Base-by-base conservation (phyloP, 2,113 vertebrate species). In the Oplegnathus fasciatus region DNA sequence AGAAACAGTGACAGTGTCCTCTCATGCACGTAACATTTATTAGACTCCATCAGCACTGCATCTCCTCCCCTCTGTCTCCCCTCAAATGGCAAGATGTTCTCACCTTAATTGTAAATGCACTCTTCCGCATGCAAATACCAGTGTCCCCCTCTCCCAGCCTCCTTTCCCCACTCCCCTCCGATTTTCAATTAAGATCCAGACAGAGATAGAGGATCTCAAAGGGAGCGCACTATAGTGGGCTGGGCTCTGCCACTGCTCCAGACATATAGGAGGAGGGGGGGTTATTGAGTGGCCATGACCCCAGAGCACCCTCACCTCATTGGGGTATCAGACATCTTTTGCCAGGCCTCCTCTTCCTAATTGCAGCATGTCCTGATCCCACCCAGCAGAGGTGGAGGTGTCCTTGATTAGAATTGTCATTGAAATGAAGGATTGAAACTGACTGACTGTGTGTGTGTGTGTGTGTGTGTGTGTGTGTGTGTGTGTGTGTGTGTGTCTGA, bases 171-270 rank as follows among this genome's bases (percentile, higher is more conserved):
- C 73, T 82, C 78, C 84, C 82, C 50, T 81, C 71, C n/a, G 30
- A 78, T 94, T 95, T 95, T 92, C 91, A 94, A 95, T 95, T 94
- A 95, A 94, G 93, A 95, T 95, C 93, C 90, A 94, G 94, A 92
- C 92, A 92, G 74, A 84, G 94, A 94, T 95, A 89, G 79, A 86
- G 73, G 58, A 78, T 75, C 81, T 91, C 79, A 87, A 92, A 93
- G 78, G 69, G 80, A 81, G 78, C 42, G 32, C 30, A 48, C 78
- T 55, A 62, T 28, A 64, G 76, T 76, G 84, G 82, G 77, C 58
- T 14, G 24, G 71, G 72, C 42, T 46, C 61, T 20, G 77, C 66
- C 66, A 4, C 66, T 17, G 86, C 85, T 60, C 75, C 84, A 89
- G 91, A 88, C 86, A 13, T 74, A 54, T 22, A 15, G 46, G 52